phyloP scores from a whole-genome alignment of 1,140 invertebrate species.

The Drosophila lacteicornis region DNA sequence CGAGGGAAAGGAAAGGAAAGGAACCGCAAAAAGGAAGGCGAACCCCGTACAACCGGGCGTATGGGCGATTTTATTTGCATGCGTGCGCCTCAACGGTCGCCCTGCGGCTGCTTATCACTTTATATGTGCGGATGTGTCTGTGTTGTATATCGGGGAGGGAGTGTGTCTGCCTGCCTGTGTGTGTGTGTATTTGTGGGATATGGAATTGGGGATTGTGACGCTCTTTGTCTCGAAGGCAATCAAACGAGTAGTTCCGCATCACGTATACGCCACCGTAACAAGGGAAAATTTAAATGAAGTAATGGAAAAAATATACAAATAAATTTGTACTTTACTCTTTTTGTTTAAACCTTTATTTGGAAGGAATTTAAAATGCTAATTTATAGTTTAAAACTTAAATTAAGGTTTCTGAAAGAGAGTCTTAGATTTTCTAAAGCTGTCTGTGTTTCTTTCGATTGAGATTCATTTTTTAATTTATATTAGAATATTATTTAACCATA shows the following conservation, averaged over 20 bases:
- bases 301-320: neutral
- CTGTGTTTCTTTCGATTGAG: neutral
- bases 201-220: neutral
- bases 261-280: constrained; percentile 39
- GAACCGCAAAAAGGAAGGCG: constrained; percentile 15
- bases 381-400: too few species aligned
- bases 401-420: too few species aligned
- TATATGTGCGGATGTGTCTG: constrained; percentile 19
- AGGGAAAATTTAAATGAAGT: neutral
- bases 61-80: constrained; percentile 79
- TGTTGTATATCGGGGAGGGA: neutral
- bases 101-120: constrained; percentile 77
- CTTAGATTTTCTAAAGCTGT: neutral
- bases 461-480: neutral
- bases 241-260: constrained; percentile 15
- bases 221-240: neutral
- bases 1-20: neutral
- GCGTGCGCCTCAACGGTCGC: constrained; percentile 41
- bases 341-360: too few species aligned
- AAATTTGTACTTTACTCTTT: neutral
- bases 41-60: constrained; percentile 56
- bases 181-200: constrained; percentile 13
- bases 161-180: neutral
- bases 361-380: too few species aligned
- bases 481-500: neutral